Percentiles rank a stretch among this genome's conserved stretches.
Evolutionary conservation across 2,888 invertebrate genomes (phyloP).

Genomic region (Amblyjoppa proteus): DNA sequence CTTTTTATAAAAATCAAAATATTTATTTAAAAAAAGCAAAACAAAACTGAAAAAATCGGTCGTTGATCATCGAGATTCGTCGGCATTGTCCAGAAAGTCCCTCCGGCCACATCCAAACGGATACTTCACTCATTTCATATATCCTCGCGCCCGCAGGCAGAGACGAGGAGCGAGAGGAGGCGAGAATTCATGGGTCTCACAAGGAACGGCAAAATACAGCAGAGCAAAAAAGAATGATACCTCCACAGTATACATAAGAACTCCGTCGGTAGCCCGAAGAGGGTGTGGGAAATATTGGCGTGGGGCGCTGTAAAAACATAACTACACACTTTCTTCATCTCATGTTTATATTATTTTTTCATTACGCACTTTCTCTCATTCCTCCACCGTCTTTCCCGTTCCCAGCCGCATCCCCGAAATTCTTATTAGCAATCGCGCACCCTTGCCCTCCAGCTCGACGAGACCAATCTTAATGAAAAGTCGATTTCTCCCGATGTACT

Average conservation of each 20-base stretch:
- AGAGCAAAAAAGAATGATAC: slow-evolving; percentile 54
- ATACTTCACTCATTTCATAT: slow-evolving; percentile 72
- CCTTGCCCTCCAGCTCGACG: slow-evolving; percentile 51
- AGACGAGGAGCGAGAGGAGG: slow-evolving; percentile 31
- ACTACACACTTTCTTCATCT: slow-evolving; percentile 68
- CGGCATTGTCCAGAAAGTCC: not conserved
- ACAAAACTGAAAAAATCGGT: not conserved
- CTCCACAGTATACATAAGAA: slow-evolving; percentile 57
- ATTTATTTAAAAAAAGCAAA: not conserved
- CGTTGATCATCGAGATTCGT: not conserved
- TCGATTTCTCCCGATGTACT: slow-evolving; percentile 48
- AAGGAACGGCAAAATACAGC: slow-evolving; percentile 47
- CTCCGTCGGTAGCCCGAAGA: slow-evolving; percentile 34
- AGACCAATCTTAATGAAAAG: slow-evolving; percentile 52
- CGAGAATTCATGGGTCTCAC: slow-evolving; percentile 59
- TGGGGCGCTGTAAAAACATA: slow-evolving; percentile 66
- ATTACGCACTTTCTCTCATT: slow-evolving; percentile 56
- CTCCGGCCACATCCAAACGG: slow-evolving; percentile 73
- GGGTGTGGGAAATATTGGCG: slow-evolving; percentile 37
- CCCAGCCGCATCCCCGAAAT: slow-evolving; percentile 32
- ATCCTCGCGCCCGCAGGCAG: slow-evolving; percentile 1
- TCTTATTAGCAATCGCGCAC: slow-evolving; percentile 45
- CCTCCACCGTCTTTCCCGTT: not conserved
- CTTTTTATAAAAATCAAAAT: not conserved
- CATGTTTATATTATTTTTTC: slow-evolving; percentile 70